Percentiles rank a stretch among this genome's conserved stretches.
Conservation (phyloP, 2,888 invertebrate species). For the Platycheirus rosarum region DNA sequence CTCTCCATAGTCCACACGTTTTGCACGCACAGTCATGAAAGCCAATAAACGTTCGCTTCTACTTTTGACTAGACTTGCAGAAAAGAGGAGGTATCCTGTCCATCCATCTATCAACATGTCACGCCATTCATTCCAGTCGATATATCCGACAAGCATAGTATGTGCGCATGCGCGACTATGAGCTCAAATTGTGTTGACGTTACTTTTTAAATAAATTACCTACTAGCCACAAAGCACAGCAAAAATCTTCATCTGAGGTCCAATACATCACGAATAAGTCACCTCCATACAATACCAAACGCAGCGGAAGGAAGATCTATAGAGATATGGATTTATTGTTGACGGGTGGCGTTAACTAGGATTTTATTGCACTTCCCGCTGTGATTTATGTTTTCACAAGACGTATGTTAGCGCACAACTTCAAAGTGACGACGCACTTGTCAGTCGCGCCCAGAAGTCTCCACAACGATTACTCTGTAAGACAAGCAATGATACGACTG, state of each 20-base stretch:
- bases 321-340: slow-evolving; percentile 27
- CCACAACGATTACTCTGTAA: slow-evolving; percentile 9
- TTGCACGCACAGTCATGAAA: slow-evolving; percentile 6
- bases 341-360: slow-evolving; percentile 57
- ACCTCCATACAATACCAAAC: slow-evolving; percentile 44
- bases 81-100: slow-evolving; percentile 54
- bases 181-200: slow-evolving; percentile 20
- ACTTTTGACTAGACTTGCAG: slow-evolving; percentile 4
- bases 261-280: slow-evolving; percentile 56
- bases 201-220: slow-evolving; percentile 49
- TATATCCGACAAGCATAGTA: slow-evolving; percentile 64
- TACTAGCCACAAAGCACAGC: slow-evolving; percentile 24
- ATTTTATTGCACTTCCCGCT: slow-evolving; percentile 54
- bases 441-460: slow-evolving; percentile 13
- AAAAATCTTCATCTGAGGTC: slow-evolving; percentile 51
- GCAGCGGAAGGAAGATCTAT: slow-evolving; percentile 60
- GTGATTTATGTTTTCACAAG: slow-evolving; percentile 52
- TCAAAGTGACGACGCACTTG: slow-evolving; percentile 62
- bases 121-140: slow-evolving; percentile 50
- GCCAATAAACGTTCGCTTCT: slow-evolving; percentile 41
- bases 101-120: slow-evolving; percentile 57
- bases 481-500: slow-evolving; percentile 33
- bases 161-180: slow-evolving; percentile 46
- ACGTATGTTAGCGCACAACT: slow-evolving; percentile 18
- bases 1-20: slow-evolving; percentile 28